phyloP scores from a whole-genome alignment of 1,140 invertebrate genomes.

The Galleria mellonella region DNA sequence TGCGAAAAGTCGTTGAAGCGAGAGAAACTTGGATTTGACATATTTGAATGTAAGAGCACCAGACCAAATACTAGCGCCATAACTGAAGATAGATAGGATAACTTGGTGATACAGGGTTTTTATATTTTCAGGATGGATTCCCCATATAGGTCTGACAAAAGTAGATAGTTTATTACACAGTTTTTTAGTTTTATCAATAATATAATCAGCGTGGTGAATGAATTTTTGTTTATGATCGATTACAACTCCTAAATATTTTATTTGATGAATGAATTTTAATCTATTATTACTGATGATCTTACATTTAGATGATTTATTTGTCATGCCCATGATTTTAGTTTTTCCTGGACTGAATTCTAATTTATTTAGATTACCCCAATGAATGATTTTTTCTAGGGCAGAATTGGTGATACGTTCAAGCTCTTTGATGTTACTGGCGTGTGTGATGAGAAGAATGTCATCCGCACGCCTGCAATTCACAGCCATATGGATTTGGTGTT shows the following conservation, averaged over 20 bases:
- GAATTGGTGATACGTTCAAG: background rate
- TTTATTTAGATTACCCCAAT: conserved; percentile 4
- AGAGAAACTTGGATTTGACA: too few relatives aligned
- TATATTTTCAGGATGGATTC: too few relatives aligned
- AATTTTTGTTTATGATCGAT: too few relatives aligned
- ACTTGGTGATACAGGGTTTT: too few relatives aligned
- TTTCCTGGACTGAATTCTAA: conserved; percentile 5
- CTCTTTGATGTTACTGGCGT: background rate
- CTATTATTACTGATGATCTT: background rate
- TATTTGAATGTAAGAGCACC: too few relatives aligned
- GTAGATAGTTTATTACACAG: too few relatives aligned
- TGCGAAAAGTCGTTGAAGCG: too few relatives aligned
- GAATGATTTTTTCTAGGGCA: background rate
- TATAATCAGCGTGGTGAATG: too few relatives aligned
- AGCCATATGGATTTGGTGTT: background rate
- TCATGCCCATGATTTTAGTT: conserved; percentile 3
- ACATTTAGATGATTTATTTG: background rate
- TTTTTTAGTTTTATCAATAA: too few relatives aligned
- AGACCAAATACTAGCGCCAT: too few relatives aligned
- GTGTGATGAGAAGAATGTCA: conserved; percentile 9
- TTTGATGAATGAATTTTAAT: background rate
- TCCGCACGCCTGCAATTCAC: conserved; percentile 18
- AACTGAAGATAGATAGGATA: too few relatives aligned
- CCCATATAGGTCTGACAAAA: too few relatives aligned
- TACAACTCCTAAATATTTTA: background rate